Percentiles rank a stretch among this genome's conserved stretches.
These are phyloP conservation scores for Pelvicachromis taeniatus DNA, from an alignment of 2,113 vertebrate species.

Conservation along the genomic window DNA sequence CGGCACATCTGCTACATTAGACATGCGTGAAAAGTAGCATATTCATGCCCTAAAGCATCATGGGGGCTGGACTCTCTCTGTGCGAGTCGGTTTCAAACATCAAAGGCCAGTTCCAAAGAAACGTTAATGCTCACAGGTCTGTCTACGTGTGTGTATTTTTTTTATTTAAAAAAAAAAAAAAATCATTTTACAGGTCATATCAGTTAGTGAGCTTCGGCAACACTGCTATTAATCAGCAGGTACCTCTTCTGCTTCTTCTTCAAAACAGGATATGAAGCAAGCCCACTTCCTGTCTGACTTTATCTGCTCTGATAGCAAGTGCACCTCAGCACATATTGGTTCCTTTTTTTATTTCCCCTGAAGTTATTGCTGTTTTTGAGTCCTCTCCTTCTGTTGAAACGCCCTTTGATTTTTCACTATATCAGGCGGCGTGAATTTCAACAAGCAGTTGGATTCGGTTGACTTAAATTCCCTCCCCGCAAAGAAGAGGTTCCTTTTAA, in stretches of 20 bases:
- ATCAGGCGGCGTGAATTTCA: background rate
- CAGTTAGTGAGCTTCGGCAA: background rate
- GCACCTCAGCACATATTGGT: background rate
- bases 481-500: background rate
- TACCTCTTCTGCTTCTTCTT: constrained; percentile 27
- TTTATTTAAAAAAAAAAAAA: too few relatives aligned
- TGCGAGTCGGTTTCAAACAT: background rate
- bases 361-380: constrained; percentile 13
- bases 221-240: constrained; percentile 1
- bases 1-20: constrained; percentile 9
- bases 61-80: background rate
- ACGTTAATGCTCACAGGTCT: background rate
- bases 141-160: background rate
- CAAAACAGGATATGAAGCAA: constrained; percentile 63
- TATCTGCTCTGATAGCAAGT: constrained; percentile 1
- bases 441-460: background rate
- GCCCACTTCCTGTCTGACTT: constrained; percentile 35
- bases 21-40: background rate
- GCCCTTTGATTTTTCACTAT: background rate
- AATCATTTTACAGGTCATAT: background rate
- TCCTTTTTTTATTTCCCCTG: constrained; percentile 43
- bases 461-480: background rate
- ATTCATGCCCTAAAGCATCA: constrained; percentile 21
- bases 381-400: background rate
- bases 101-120: background rate